Base-by-base conservation (phyloP, 2,888 invertebrate genomes). In the Phalangium opilio region DNA sequence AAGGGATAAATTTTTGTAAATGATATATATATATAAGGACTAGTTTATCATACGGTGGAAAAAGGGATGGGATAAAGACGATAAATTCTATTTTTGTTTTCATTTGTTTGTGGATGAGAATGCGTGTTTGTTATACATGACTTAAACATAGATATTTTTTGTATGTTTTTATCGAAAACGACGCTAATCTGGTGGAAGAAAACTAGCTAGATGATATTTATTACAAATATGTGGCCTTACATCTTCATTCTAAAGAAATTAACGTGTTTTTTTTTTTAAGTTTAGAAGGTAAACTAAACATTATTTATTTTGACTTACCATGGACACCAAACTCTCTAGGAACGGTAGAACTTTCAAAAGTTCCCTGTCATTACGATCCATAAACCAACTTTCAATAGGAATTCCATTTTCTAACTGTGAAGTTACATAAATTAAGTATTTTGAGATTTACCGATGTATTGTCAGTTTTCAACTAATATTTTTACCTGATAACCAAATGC, bases 311-410 rank as follows among this genome's bases (percentile, higher is more conserved):
- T n/a, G n/a, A 68, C 74, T 70, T 69, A 83, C 86, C 73, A 81
- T 77, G 63, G 77, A 74, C 40, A 83, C 80, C 53, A 90, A 73
- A 61, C 80, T 76, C 66, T 91, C 87, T 57, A 95, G 71, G 71
- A 93, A 91, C 32, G 91, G 91, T 67, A 93, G 70, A 57, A 93
- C 70, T 63, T 91, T 90, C 60, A 90, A 77, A 45, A 95, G 74
- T 64, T 93, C 93, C 34, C 78, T 78, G 70, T 93, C 93, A 44
- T 75, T 77, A 62, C 81, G 77, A 70, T 91, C 90, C 56, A 84
- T 79, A 68, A 91, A 95, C 93, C 93, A 93, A 67, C 89, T 89
- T 71, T 90, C 90, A 57, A 95, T 93, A 0, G 93, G 93, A 57
- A 93, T 91, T 20, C 93, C 93, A 69, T 93, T 93, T 68, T 90